Evolutionary conservation across 2,113 vertebrate genomes (phyloP).

Genomic region (Dipodomys spectabilis): DNA sequence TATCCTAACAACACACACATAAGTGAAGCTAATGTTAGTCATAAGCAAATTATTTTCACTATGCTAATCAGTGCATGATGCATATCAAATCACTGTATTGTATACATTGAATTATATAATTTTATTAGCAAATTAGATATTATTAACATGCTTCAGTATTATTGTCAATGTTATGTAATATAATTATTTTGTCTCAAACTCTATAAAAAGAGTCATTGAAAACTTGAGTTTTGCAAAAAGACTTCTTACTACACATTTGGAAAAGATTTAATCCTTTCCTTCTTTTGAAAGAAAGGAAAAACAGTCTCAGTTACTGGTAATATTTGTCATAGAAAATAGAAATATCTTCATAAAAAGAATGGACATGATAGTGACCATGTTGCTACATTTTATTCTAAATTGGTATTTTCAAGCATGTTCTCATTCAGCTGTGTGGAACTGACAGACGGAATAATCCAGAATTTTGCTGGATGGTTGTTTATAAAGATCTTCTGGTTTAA

Average conservation of each 20-base stretch:
- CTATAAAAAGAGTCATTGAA: constrained; percentile 12
- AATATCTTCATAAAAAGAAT: constrained; percentile 33
- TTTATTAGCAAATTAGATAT: neutral
- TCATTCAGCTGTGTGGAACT: constrained; percentile 46
- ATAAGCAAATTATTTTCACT: neutral
- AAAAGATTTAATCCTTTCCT: neutral
- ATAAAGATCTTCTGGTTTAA: constrained; percentile 63
- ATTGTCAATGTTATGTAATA: neutral
- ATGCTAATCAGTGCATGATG: neutral
- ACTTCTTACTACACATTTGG: neutral
- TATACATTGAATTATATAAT: neutral
- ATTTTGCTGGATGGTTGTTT: constrained; percentile 34
- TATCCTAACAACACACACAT: neutral
- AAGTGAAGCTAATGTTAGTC: neutral
- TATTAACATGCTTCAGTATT: neutral
- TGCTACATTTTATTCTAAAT: constrained; percentile 37
- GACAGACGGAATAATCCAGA: constrained; percentile 47
- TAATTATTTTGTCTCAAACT: neutral
- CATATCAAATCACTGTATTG: neutral
- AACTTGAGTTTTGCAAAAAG: neutral
- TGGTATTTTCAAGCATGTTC: constrained; percentile 17
- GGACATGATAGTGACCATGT: neutral
- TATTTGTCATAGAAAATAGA: constrained; percentile 26
- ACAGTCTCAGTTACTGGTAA: neutral
- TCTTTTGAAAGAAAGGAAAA: neutral